These are phyloP conservation scores for Amblyornis subalaris DNA, from an alignment of 2,113 vertebrate genomes.

Conservation along the genomic window DNA sequence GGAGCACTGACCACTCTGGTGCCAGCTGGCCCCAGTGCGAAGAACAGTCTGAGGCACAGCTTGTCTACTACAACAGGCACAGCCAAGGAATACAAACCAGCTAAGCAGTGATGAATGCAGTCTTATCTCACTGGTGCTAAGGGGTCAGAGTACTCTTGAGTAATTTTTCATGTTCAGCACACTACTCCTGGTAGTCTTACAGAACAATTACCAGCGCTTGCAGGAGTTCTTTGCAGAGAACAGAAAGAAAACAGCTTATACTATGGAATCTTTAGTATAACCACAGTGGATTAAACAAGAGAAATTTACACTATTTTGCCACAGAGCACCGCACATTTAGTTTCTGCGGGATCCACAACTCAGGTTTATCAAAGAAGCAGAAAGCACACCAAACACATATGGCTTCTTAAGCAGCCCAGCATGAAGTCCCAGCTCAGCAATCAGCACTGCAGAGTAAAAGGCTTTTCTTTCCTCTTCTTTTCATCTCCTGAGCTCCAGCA, in stretches of 20 bases:
- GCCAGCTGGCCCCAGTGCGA: not conserved
- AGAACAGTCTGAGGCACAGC: not conserved
- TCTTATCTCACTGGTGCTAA: not conserved
- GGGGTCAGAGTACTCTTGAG: not conserved
- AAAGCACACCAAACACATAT: not conserved
- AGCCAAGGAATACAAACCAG: slow-evolving; percentile 7
- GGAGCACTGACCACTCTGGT: not conserved
- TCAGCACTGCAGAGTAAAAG: not conserved
- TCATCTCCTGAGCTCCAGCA: rapidly evolving
- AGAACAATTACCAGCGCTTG: rapidly evolving
- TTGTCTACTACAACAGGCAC: not conserved
- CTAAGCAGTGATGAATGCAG: not conserved
- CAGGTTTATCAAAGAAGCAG: not conserved
- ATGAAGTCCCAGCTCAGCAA: not conserved
- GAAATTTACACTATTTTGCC: not conserved
- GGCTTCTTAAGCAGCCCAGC: not conserved
- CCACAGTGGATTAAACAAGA: not conserved
- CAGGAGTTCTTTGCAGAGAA: not conserved
- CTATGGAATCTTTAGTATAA: not conserved
- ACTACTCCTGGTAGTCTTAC: not conserved
- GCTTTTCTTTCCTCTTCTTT: not conserved
- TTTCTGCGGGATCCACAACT: not conserved
- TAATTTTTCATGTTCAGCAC: not conserved
- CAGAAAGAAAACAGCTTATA: not conserved
- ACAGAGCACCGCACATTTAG: not conserved